Conservation (phyloP, 2,888 invertebrate genomes). For the Cheilosia variabilis region DNA sequence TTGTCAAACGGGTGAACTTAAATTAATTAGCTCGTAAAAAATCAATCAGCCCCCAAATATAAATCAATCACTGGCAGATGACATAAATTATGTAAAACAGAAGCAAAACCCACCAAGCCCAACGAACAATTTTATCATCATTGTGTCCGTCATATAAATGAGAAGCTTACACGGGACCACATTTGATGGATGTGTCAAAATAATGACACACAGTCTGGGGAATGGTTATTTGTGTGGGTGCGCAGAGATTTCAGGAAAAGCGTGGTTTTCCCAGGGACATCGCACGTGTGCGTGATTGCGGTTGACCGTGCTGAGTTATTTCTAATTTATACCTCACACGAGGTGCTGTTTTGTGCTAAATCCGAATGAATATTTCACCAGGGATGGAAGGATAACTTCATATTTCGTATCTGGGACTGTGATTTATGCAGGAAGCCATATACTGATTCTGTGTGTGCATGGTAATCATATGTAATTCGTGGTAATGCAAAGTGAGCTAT, state of each 20-base stretch:
- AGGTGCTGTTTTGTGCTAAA: conserved; percentile 27
- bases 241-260: not conserved
- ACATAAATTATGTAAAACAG: conserved; percentile 2
- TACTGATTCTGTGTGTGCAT: not conserved
- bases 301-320: conserved; percentile 57
- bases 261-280: conserved; percentile 11
- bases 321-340: conserved; percentile 54
- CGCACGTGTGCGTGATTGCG: conserved; percentile 51
- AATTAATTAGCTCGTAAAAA: conserved; percentile 21
- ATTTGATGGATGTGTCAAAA: conserved; percentile 36
- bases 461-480: conserved; percentile 22
- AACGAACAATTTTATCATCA: conserved; percentile 9
- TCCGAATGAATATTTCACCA: conserved; percentile 55
- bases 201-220: not conserved
- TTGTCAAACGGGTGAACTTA: not conserved
- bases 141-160: not conserved
- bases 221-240: not conserved
- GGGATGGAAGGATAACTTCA: conserved; percentile 12
- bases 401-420: conserved; percentile 18
- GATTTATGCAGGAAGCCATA: conserved; percentile 42
- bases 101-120: not conserved
- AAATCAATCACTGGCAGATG: conserved; percentile 6
- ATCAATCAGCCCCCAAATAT: conserved; percentile 11
- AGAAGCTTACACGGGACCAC: not conserved
- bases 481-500: conserved; percentile 34